Evolutionary conservation across 2,797 vertebrate species (phyloP).

Genomic region (Echeneis naucrates): DNA sequence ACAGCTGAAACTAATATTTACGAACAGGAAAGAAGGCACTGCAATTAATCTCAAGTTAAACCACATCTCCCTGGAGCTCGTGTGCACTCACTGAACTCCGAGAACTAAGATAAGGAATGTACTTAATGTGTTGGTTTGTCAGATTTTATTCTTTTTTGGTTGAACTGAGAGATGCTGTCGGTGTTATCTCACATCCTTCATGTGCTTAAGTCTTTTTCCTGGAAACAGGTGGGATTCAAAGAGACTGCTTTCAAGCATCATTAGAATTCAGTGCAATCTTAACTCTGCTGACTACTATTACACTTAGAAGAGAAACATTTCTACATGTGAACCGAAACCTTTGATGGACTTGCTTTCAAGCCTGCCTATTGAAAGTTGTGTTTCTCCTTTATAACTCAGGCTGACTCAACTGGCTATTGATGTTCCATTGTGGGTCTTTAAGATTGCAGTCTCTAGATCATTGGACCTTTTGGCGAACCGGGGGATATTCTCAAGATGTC

Average conservation of each 20-base stretch:
- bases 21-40: conserved; percentile 53
- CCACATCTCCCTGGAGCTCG: conserved; percentile 46
- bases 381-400: conserved; percentile 6
- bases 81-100: conserved; percentile 70
- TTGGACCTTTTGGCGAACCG: conserved; percentile 41
- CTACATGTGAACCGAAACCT: conserved; percentile 40
- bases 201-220: conserved; percentile 50
- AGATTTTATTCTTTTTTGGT: conserved; percentile 24
- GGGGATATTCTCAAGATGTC: conserved; percentile 42
- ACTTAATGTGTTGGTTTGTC: conserved; percentile 39
- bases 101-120: conserved; percentile 52
- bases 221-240: conserved; percentile 70
- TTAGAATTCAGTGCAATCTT: conserved; percentile 61
- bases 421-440: neutral
- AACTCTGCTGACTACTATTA: conserved; percentile 47
- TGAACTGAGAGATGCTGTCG: conserved; percentile 44
- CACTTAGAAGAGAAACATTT: conserved; percentile 55
- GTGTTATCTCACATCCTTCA: conserved; percentile 53
- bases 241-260: conserved; percentile 66
- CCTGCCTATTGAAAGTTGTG: conserved; percentile 6
- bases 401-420: neutral
- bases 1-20: conserved; percentile 67
- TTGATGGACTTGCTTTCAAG: conserved; percentile 32
- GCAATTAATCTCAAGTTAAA: conserved; percentile 63
- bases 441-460: conserved; percentile 12